Conservation (phyloP, 2,113 vertebrate species). For the Sylvia atricapilla region DNA sequence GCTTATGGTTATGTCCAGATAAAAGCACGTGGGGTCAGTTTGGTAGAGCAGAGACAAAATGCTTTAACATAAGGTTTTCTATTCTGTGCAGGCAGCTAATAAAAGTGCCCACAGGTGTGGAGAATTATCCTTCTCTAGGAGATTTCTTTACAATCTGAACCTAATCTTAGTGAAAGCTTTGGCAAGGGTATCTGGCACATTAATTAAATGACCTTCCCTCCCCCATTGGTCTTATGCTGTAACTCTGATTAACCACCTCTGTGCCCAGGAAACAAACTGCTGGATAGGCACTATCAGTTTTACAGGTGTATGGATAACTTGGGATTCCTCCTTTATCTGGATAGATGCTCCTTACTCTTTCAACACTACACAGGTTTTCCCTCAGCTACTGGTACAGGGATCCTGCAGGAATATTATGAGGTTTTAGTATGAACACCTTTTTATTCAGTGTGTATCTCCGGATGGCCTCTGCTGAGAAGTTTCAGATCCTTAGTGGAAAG, state of each 20-base stretch:
- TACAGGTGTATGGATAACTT: conserved; percentile 46
- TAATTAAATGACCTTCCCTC: conserved; percentile 47
- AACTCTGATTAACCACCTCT: conserved; percentile 56
- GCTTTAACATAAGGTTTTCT: conserved; percentile 55
- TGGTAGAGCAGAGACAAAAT: conserved; percentile 35
- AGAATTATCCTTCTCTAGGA: conserved; percentile 60
- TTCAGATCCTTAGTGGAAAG: neutral
- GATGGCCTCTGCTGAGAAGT: neutral
- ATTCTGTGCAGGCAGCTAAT: conserved; percentile 51
- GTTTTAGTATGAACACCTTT: neutral
- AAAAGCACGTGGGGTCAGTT: conserved; percentile 49
- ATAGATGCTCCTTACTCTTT: neutral
- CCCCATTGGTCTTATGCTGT: conserved; percentile 17
- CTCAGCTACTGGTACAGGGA: neutral
- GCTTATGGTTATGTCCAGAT: conserved; percentile 54
- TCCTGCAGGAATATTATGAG: neutral
- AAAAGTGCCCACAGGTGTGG: conserved; percentile 64
- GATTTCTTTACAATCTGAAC: conserved; percentile 64
- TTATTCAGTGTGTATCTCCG: neutral
- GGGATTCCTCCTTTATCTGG: conserved; percentile 37
- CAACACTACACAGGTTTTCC: neutral
- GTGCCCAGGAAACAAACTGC: conserved; percentile 10
- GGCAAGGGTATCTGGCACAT: conserved; percentile 57
- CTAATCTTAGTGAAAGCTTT: conserved; percentile 64
- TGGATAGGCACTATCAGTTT: conserved; percentile 17